phyloP scores from a whole-genome alignment of 2,888 invertebrate genomes.

The Sinotaia quadrata region DNA sequence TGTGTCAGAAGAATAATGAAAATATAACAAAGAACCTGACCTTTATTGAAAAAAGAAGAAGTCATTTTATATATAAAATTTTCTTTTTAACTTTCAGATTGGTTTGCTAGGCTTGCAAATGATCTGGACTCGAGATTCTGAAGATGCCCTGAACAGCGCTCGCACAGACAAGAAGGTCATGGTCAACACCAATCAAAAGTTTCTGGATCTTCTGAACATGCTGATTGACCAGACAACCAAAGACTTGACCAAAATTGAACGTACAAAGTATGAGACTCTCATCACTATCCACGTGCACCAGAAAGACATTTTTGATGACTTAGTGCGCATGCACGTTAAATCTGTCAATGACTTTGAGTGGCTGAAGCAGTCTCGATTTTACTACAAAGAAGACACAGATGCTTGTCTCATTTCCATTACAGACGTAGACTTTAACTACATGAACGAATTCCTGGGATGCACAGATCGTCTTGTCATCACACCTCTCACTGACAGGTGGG shows the following conservation, averaged over 20 bases:
- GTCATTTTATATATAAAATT: too few relatives aligned
- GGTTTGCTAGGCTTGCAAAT: constrained; percentile 94
- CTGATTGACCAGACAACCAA: constrained; percentile 95
- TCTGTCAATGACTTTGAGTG: constrained; percentile 96
- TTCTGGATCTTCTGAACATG: constrained; percentile 91
- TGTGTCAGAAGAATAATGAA: too few relatives aligned
- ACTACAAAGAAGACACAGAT: constrained; percentile 95
- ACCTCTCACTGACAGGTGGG: constrained; percentile 92
- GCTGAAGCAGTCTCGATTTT: constrained; percentile 96
- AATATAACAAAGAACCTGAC: too few relatives aligned
- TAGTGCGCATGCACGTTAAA: constrained; percentile 88
- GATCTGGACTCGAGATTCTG: constrained; percentile 96
- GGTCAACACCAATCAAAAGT: constrained; percentile 94
- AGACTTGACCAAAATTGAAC: constrained; percentile 90
- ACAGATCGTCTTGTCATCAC: constrained; percentile 96
- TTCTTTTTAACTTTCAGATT: too few relatives aligned
- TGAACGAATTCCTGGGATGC: constrained; percentile 97
- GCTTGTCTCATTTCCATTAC: constrained; percentile 94
- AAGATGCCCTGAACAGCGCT: constrained; percentile 90
- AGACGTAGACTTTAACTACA: constrained; percentile 93
- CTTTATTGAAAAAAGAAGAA: too few relatives aligned
- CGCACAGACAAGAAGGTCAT: constrained; percentile 94
- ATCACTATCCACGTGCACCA: constrained; percentile 99
- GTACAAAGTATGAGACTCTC: constrained; percentile 95
- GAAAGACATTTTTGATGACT: constrained; percentile 94